Evolutionary conservation across 2,113 vertebrate species (phyloP), one percentile per base, ranked within the genome.

Genomic region (Nibea albiflora): DNA sequence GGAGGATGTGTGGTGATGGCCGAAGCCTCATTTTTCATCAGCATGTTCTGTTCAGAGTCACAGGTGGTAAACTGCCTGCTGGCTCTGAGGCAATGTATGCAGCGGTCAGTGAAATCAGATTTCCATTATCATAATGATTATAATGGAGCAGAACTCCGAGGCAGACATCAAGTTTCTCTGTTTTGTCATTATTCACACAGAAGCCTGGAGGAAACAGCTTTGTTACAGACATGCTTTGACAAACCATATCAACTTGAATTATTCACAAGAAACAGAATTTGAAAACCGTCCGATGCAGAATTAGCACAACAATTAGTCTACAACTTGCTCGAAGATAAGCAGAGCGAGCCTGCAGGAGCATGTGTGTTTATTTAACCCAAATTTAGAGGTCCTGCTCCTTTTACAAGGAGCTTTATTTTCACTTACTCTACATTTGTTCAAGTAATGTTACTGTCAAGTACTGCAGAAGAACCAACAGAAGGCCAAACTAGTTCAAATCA

Each of bases 41-140:
- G 63, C 3, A 44, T 15, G 11, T 35, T 53, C 60, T 53, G 57
- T 10, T 74, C 69, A 52, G 26, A 10, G 53, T 46, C 26, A 9
- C 26, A 72, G n/a, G 61, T n/a, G 35, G 54, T 35, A 46, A 79
- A 69, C 19, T 16, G 6, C 56, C n/a, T n/a, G 16, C 54, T 24
- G 53, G 35, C 60, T 53, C 61, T 49, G 20, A 71, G 47, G 65
- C 22, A 62, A 67, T 11, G 6, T 64, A 60, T 78, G 31, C 56
- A 62, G 53, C 5, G 3, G 80, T 7, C 63, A 52, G 56, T 15
- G 68, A 64, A 64, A 28, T 65, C 61, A 53, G 50, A 53, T 24
- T 71, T 0, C 4, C 11, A 81, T 56, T 68, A 62, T 56, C 47
- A 46, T 73, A 56, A 81, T 73, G 73, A 65, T 39, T 14, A 26